Base-by-base conservation (phyloP, 2,797 vertebrate genomes). In the Chloroceryle inda region DNA sequence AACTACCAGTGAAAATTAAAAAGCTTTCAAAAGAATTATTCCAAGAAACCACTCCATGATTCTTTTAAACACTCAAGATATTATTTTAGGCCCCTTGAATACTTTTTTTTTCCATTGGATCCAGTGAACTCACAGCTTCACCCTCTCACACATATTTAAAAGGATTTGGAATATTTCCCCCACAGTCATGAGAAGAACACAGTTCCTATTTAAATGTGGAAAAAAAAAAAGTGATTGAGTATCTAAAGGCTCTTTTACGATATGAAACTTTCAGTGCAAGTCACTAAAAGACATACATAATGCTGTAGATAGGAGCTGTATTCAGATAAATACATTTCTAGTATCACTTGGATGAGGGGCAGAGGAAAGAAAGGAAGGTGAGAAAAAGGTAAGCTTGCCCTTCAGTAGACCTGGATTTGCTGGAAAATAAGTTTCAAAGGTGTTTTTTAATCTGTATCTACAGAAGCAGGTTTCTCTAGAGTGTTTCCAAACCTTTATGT, bases 401-500 rank as follows among this genome's bases (percentile, higher is more conserved):
- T 75, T 49, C 58, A 55, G 35, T 50, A 89, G 37, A 72, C 17
- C 29, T 74, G n/a, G 22, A 5, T 94, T 92, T 87, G 64, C 15
- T 76, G 58, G 23, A 55, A 64, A 62, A 85, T 29, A 89, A 73
- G 15, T 45, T 85, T 88, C 63, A 92, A 95, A 83, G 47, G 6
- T 88, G 38, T 66, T 93, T 92, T 93, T 45, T 94, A 90, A 79
- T 85, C 26, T 71, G 12, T 52, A 52, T 50, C 47, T 81, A 68
- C 42, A 92, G 78, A 95, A 93, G 47, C 11, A 79, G 27, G 40
- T 68, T 90, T 84, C 88, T 94, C 82, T 62, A 72, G 76, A 94
- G 63, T 56, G 35, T 74, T 96, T 90, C 31, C 61, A 93, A 74
- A 94, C 61, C 29, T 97, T 85, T 86, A 71, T 91, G 91, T 88